Evolutionary conservation across 2,797 vertebrate genomes (phyloP).

Genomic region (Alectoris magna): DNA sequence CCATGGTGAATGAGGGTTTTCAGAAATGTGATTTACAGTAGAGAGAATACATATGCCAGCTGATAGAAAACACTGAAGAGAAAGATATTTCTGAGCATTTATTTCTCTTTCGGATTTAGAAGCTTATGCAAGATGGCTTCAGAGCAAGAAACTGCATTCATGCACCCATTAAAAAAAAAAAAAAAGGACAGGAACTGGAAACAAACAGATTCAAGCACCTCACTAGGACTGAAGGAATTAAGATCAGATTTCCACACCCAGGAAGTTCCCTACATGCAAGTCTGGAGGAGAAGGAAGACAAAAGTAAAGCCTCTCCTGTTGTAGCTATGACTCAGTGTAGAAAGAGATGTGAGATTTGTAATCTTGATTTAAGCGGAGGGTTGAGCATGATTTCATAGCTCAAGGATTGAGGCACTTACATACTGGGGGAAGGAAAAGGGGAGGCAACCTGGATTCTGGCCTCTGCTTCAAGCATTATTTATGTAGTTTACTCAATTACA

Average conservation of each 20-base stretch:
- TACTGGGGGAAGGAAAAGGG: neutral
- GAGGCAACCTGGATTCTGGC: slow-evolving; percentile 35
- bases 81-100: neutral
- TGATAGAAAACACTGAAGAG: neutral
- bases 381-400: slow-evolving; percentile 33
- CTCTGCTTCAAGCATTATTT: slow-evolving; percentile 37
- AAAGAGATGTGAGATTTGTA: neutral
- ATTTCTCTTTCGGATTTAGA: neutral
- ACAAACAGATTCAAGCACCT: neutral
- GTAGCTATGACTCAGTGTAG: neutral
- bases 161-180: neutral
- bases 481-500: slow-evolving; percentile 43
- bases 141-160: neutral
- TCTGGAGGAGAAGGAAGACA: neutral
- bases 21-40: slow-evolving; percentile 1
- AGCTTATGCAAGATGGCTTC: neutral
- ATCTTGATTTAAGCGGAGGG: slow-evolving; percentile 3
- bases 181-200: neutral
- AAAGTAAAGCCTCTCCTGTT: neutral
- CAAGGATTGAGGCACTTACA: slow-evolving; percentile 16
- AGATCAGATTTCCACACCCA: neutral
- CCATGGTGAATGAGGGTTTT: neutral
- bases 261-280: neutral
- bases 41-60: neutral
- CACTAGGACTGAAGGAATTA: neutral